phyloP scores from a whole-genome alignment of 2,888 invertebrate genomes.

The Ormyrus thymus region DNA sequence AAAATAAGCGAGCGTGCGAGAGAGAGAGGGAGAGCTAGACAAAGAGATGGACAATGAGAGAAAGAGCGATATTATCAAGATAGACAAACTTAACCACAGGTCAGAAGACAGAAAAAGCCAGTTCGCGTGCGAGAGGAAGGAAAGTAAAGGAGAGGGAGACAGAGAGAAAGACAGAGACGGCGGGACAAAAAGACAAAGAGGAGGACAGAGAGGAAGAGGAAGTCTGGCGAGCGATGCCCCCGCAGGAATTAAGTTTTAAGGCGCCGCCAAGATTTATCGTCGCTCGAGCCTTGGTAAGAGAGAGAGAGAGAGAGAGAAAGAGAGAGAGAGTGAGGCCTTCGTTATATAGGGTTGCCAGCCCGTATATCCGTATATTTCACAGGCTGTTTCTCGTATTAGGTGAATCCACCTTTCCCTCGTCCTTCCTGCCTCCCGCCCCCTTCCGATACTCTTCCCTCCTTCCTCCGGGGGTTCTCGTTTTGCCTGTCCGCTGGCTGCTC shows the following conservation, averaged over 20 bases:
- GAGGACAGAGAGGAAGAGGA: neutral
- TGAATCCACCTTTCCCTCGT: slow-evolving; percentile 2
- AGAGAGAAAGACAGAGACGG: neutral
- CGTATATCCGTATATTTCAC: slow-evolving; percentile 39
- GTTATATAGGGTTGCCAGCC: slow-evolving; percentile 36
- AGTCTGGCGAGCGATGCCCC: slow-evolving; percentile 38
- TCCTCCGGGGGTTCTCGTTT: neutral
- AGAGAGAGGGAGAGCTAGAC: neutral
- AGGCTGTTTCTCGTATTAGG: slow-evolving; percentile 40
- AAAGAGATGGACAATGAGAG: slow-evolving; percentile 12
- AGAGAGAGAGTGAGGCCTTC: slow-evolving; percentile 21
- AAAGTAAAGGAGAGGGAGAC: slow-evolving; percentile 3
- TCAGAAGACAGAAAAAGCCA: slow-evolving; percentile 34
- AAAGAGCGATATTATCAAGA: slow-evolving; percentile 32
- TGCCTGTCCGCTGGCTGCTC: neutral
- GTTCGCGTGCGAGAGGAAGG: neutral
- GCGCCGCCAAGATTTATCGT: slow-evolving; percentile 64
- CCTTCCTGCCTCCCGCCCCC: neutral
- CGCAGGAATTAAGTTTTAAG: slow-evolving; percentile 65
- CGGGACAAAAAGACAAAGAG: neutral
- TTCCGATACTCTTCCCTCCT: neutral
- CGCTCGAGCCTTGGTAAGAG: slow-evolving; percentile 22
- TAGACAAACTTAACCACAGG: slow-evolving; percentile 28
- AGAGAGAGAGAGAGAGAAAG: no score
- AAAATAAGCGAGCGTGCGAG: neutral